These are phyloP conservation scores for Muscidifurax raptorellus DNA, from an alignment of 1,140 invertebrate genomes.

Conservation along the genomic window DNA sequence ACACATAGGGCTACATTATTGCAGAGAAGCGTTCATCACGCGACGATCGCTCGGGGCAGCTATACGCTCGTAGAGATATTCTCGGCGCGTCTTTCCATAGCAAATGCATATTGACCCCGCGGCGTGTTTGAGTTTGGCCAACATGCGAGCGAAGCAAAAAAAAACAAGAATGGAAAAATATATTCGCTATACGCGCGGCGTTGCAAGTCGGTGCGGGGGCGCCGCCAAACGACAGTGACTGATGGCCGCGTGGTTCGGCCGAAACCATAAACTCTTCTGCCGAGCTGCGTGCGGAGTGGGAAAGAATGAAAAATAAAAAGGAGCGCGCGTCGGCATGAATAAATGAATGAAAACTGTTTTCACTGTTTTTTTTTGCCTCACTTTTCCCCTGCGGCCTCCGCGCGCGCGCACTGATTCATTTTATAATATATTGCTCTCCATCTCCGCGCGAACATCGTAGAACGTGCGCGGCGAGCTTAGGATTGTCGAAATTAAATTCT, in stretches of 20 bases:
- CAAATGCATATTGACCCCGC: conserved; percentile 35
- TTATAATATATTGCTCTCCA: conserved; percentile 35
- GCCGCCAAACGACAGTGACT: conserved; percentile 49
- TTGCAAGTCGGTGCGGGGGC: neutral
- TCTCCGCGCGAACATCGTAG: neutral
- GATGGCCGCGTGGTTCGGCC: conserved; percentile 41
- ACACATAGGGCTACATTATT: neutral
- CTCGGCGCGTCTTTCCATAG: neutral
- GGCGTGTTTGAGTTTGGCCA: conserved; percentile 28
- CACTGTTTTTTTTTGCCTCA: neutral
- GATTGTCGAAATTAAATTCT: conserved; percentile 16
- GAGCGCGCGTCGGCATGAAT: conserved; percentile 36
- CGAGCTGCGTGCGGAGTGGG: neutral
- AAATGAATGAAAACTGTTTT: conserved; percentile 47
- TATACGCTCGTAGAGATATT: conserved; percentile 1
- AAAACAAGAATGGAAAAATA: conserved; percentile 24
- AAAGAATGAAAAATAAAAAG: conserved; percentile 28
- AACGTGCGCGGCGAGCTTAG: no score
- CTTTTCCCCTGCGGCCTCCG: neutral
- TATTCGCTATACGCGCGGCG: conserved; percentile 13
- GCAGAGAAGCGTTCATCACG: neutral
- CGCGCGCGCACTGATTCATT: neutral
- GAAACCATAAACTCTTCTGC: conserved; percentile 42
- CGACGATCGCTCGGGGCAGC: neutral
- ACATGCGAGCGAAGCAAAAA: neutral